Conservation (phyloP, 2,888 invertebrate species). For the Yponomeuta sedellus region DNA sequence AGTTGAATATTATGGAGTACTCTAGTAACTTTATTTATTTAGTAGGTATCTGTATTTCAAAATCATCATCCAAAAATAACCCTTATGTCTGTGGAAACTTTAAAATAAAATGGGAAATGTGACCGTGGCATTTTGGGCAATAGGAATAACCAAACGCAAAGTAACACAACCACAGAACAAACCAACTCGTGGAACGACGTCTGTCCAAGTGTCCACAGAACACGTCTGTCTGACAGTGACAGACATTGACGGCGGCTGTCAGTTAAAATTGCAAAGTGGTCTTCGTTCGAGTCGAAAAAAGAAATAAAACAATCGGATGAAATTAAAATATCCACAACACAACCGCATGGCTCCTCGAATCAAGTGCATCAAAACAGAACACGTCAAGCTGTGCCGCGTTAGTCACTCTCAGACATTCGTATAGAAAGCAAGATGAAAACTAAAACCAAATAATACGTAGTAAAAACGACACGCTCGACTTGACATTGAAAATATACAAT, state of each 20-base stretch:
- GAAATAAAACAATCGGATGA: not conserved
- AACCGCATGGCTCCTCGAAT: not conserved
- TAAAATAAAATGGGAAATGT: no score
- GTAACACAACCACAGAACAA: no score
- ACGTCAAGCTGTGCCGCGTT: not conserved
- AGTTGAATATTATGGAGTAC: no score
- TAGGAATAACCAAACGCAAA: not conserved
- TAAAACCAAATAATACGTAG: not conserved
- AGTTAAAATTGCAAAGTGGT: not conserved
- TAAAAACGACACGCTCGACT: not conserved
- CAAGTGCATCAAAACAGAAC: not conserved
- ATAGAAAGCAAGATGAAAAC: not conserved
- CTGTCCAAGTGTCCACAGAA: not conserved
- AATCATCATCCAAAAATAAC: no score
- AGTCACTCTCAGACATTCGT: not conserved
- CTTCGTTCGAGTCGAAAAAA: not conserved
- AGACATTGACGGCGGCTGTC: not conserved
- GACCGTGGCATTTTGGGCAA: not conserved
- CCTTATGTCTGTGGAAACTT: no score
- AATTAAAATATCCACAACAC: not conserved
- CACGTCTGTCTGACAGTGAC: not conserved
- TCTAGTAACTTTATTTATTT: no score
- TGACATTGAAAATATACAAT: conserved; percentile 1
- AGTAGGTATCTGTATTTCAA: no score
- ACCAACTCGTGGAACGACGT: not conserved